These are phyloP conservation scores for Proteles cristata DNA, from an alignment of 2,113 vertebrate species.

Conservation along the genomic window DNA sequence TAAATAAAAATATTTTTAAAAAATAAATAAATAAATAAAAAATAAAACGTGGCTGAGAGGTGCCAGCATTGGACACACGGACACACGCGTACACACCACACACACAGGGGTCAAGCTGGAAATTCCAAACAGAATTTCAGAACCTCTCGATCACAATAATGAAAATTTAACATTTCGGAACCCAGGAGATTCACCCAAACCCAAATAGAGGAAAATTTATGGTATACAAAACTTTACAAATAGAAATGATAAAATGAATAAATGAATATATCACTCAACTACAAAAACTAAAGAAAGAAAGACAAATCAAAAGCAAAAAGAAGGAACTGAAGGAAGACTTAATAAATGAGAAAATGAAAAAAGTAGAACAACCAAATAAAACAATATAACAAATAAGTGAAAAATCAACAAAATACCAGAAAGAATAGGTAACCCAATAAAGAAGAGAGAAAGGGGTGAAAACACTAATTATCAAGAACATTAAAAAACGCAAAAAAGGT, in stretches of 20 bases:
- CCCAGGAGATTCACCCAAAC: neutral
- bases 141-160: no score
- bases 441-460: neutral
- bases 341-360: neutral
- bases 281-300: neutral
- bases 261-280: neutral
- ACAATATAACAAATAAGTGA: neutral
- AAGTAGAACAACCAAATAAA: neutral
- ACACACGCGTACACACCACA: accelerated
- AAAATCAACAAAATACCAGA: neutral
- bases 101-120: neutral
- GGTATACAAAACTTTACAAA: neutral
- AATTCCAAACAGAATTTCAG: neutral
- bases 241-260: neutral
- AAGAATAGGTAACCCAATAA: neutral
- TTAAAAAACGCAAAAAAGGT: neutral
- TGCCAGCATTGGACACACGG: neutral
- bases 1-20: no score
- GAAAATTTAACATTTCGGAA: neutral
- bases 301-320: neutral
- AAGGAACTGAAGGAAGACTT: neutral
- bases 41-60: neutral
- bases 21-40: no score
- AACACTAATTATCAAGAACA: neutral
- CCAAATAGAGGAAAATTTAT: neutral